Evolutionary conservation across 1,140 invertebrate genomes (phyloP).

Genomic region (Drosophila varians): DNA sequence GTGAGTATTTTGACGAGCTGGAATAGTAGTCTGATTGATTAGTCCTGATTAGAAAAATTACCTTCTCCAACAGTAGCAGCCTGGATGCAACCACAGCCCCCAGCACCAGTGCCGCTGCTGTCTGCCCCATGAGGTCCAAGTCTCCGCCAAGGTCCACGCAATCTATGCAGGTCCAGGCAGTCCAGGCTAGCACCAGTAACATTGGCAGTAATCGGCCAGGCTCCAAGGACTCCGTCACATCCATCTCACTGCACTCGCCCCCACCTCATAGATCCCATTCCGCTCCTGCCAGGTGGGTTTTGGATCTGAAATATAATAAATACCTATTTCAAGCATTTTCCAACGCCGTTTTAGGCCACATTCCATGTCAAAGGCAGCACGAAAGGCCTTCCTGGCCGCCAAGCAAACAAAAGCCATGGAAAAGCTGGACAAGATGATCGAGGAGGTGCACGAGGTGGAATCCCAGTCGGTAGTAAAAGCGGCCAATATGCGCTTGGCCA

Average conservation of each 20-base stretch:
- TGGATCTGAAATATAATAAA: not conserved
- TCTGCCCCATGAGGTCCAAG: constrained; percentile 45
- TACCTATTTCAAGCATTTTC: too few relatives aligned
- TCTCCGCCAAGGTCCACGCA: constrained; percentile 3
- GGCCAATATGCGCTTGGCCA: constrained; percentile 51
- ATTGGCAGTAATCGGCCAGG: constrained; percentile 40
- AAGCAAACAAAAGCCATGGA: constrained; percentile 82
- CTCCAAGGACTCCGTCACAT: constrained; percentile 65
- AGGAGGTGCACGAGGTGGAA: constrained; percentile 79
- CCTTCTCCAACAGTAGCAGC: constrained; percentile 71
- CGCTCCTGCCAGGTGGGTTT: constrained; percentile 59
- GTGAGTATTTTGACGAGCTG: constrained; percentile 31
- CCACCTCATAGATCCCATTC: constrained; percentile 68
- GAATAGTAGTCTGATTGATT: constrained; percentile 3
- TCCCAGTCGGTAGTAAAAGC: constrained; percentile 59
- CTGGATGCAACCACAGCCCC: constrained; percentile 27
- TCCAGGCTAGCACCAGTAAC: constrained; percentile 28
- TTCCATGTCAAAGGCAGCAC: constrained; percentile 77
- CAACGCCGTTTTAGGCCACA: constrained; percentile 53
- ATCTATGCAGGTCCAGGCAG: constrained; percentile 24
- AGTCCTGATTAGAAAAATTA: constrained; percentile 73
- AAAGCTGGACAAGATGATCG: constrained; percentile 83
- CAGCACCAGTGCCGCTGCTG: constrained; percentile 6
- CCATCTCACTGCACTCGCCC: constrained; percentile 71
- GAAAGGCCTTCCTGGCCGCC: constrained; percentile 77